Percentiles rank a stretch among this genome's conserved stretches.
phyloP scores from a whole-genome alignment of 2,797 vertebrate genomes.

The Chloroceryle amazona region DNA sequence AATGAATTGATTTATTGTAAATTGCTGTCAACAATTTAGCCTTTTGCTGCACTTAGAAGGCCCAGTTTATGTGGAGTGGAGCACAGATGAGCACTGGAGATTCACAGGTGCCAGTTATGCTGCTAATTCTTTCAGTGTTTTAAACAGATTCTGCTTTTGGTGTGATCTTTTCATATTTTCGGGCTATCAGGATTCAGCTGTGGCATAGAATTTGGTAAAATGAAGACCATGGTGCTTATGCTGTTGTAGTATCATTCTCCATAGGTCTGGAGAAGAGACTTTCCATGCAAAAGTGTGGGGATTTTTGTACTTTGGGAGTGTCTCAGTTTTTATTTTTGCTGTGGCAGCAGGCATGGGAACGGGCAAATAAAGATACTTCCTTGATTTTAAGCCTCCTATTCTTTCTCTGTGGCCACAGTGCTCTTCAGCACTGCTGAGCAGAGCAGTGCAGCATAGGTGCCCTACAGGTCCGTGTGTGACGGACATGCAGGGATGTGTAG shows the following conservation, averaged over 20 bases:
- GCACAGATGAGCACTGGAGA: background rate
- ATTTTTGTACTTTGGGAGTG: background rate
- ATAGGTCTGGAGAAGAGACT: background rate
- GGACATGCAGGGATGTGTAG: background rate
- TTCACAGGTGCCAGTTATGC: background rate
- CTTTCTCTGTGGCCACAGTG: background rate
- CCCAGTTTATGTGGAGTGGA: background rate
- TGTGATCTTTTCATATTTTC: background rate
- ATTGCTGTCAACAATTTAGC: conserved; percentile 14
- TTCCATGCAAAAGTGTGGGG: background rate
- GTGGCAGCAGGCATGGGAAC: background rate
- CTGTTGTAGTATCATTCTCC: background rate
- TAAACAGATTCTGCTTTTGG: background rate
- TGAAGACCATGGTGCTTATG: background rate
- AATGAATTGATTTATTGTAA: conserved; percentile 53
- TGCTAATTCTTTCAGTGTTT: background rate
- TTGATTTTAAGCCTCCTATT: background rate
- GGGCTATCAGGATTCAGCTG: background rate
- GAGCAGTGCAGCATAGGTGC: fast-evolving
- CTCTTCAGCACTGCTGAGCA: background rate
- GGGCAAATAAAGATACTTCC: background rate
- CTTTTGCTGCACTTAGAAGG: conserved; percentile 21
- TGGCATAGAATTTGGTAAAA: background rate
- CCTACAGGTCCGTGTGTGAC: fast-evolving
- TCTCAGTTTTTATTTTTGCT: background rate